These are phyloP conservation scores for Sminthopsis crassicaudata DNA, from an alignment of 2,113 vertebrate genomes.

Conservation along the genomic window DNA sequence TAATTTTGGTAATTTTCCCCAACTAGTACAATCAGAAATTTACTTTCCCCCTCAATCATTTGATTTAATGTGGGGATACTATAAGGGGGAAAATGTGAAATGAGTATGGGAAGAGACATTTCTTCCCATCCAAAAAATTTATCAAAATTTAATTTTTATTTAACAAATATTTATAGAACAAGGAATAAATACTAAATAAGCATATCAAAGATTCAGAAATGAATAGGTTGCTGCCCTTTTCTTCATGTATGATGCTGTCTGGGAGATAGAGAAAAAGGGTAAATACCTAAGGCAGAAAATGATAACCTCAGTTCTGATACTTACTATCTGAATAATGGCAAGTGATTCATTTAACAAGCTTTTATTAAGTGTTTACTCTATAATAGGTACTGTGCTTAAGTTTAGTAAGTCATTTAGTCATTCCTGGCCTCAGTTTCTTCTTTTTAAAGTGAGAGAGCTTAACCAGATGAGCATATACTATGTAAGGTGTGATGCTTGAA, in stretches of 20 bases:
- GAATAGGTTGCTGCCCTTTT: background rate
- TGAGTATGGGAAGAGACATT: background rate
- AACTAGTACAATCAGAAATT: background rate
- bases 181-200: background rate
- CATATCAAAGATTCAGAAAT: background rate
- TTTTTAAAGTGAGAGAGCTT: background rate
- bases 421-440: background rate
- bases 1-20: background rate
- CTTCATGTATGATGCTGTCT: background rate
- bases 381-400: background rate
- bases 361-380: background rate
- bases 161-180: background rate
- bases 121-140: too few species aligned
- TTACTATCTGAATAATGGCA: background rate
- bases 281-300: background rate
- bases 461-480: background rate
- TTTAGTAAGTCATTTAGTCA: background rate
- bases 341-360: background rate
- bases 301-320: background rate
- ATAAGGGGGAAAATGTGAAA: background rate
- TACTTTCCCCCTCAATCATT: background rate
- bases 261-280: background rate
- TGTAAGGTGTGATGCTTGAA: background rate
- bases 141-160: background rate
- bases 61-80: background rate